A percentile compares a stretch with the other conserved stretches of the same genome.
phyloP scores from a whole-genome alignment of 2,113 vertebrate species.

The Gymnogyps californianus region DNA sequence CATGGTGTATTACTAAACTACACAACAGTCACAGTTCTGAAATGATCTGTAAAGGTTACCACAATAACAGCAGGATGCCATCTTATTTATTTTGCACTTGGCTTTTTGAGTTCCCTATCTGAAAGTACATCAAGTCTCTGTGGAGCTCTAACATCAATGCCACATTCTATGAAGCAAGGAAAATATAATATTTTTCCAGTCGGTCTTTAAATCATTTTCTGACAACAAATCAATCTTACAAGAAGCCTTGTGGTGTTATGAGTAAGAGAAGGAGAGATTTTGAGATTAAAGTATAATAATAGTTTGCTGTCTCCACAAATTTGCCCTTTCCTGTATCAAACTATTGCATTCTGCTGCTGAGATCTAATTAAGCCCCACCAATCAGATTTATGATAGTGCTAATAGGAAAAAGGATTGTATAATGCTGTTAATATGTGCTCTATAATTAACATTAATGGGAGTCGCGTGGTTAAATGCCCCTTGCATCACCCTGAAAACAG shows the following conservation, averaged over 20 bases:
- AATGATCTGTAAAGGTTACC: constrained; percentile 23
- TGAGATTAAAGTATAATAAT: constrained; percentile 21
- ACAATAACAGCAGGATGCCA: constrained; percentile 24
- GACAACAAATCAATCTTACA: constrained; percentile 48
- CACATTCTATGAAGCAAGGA: constrained; percentile 7
- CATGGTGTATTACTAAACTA: not conserved
- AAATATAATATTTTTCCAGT: constrained; percentile 36
- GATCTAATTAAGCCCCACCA: constrained; percentile 20
- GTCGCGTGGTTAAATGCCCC: not conserved
- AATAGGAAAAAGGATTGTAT: constrained; percentile 15
- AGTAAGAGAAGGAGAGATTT: not conserved
- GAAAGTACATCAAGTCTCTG: constrained; percentile 32
- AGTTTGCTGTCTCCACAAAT: not conserved
- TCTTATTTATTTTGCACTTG: constrained; percentile 34
- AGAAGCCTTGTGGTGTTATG: constrained; percentile 10
- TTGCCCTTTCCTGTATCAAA: not conserved
- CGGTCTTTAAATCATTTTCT: constrained; percentile 29
- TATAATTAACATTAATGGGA: constrained; percentile 49
- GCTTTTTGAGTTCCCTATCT: constrained; percentile 9
- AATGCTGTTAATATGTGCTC: constrained; percentile 17
- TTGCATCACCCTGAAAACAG: not conserved
- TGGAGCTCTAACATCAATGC: constrained; percentile 27
- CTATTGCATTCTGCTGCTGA: not conserved
- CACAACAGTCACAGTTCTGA: not conserved
- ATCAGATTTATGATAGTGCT: constrained; percentile 35